Conservation (phyloP, 2,888 invertebrate genomes). For the Brenthis daphne region DNA sequence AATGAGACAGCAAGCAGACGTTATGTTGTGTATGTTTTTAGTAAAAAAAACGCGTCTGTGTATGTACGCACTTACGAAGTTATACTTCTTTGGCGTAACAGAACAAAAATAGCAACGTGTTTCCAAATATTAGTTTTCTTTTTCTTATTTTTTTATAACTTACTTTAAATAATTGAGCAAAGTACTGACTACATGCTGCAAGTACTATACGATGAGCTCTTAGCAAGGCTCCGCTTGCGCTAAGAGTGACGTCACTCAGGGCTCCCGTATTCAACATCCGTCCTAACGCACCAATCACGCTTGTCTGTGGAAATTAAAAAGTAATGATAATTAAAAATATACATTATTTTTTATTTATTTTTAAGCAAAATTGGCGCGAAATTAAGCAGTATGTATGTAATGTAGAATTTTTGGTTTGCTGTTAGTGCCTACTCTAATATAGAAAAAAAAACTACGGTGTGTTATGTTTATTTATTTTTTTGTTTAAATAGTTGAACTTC, state of each 20-base stretch:
- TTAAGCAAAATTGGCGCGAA: conserved; percentile 3
- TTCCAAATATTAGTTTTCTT: not conserved
- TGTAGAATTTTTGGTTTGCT: too few species aligned
- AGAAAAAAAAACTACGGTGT: too few species aligned
- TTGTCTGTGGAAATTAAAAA: conserved; percentile 77
- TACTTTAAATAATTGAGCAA: conserved; percentile 93
- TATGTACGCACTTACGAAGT: too few species aligned
- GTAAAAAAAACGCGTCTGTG: too few species aligned
- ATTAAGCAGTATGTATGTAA: not conserved
- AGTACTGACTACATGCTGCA: conserved; percentile 95
- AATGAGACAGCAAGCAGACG: too few species aligned
- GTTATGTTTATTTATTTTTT: too few species aligned
- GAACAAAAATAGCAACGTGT: too few species aligned
- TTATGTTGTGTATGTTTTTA: too few species aligned
- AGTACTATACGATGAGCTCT: conserved; percentile 90
- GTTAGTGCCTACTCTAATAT: too few species aligned
- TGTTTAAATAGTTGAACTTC: too few species aligned
- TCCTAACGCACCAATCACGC: conserved; percentile 89
- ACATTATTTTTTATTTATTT: not conserved
- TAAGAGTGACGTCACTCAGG: conserved; percentile 93
- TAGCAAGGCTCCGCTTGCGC: conserved; percentile 91
- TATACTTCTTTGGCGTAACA: too few species aligned
- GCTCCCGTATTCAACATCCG: conserved; percentile 90
- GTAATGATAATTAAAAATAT: conserved; percentile 8
- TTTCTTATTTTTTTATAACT: not conserved